Evolutionary conservation across 2,797 vertebrate genomes (phyloP).

Genomic region (Poeciliopsis paucimaculata): DNA sequence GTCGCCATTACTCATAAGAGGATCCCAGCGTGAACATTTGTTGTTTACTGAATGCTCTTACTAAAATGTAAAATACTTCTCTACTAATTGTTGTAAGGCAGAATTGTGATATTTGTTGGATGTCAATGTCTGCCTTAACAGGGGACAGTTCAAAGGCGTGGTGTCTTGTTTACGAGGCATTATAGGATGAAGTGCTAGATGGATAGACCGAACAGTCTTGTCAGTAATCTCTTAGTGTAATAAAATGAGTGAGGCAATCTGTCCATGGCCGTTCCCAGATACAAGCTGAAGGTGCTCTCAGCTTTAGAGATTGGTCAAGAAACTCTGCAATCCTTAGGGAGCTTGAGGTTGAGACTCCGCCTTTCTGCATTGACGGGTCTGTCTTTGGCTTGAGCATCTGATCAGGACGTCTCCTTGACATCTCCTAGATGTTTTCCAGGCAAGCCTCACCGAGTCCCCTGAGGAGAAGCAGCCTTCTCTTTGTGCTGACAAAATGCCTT

Average conservation of each 20-base stretch:
- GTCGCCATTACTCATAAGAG: slow-evolving; percentile 22
- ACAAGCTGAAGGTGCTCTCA: background rate
- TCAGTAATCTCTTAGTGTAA: background rate
- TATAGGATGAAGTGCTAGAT: background rate
- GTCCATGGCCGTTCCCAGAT: background rate
- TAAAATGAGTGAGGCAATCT: background rate
- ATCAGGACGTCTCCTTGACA: background rate
- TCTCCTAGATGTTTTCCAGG: background rate
- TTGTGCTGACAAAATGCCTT: too few species aligned
- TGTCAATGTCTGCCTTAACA: background rate
- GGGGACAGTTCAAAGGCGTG: background rate
- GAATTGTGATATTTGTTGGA: background rate
- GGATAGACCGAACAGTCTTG: background rate
- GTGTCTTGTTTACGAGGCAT: background rate
- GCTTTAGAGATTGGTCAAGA: background rate
- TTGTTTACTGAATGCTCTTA: background rate
- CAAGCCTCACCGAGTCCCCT: background rate
- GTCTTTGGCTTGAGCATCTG: background rate
- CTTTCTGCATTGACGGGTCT: background rate
- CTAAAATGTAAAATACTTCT: background rate
- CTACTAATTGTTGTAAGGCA: background rate
- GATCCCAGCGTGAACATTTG: slow-evolving; percentile 1
- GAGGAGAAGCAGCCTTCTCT: too few species aligned
- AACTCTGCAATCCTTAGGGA: too few species aligned
- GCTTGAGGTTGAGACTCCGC: background rate